Percentiles rank a stretch among this genome's conserved stretches.
Evolutionary conservation across 2,888 invertebrate species (phyloP).

Genomic region (Rhopalosiphum nymphaeae): DNA sequence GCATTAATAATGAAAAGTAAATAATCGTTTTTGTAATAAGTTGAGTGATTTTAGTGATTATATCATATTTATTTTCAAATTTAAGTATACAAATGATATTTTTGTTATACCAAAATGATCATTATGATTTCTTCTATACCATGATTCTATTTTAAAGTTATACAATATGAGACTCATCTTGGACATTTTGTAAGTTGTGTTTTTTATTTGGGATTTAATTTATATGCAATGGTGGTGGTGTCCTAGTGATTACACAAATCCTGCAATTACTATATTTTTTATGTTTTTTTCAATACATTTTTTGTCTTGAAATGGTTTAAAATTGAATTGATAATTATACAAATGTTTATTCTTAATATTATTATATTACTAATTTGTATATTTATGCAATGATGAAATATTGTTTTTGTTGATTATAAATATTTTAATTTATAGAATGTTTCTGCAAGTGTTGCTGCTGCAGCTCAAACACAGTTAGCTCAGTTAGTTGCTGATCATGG

Average conservation of each 20-base stretch:
- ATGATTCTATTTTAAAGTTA: too few relatives aligned
- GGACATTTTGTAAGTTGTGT: too few relatives aligned
- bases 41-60: too few relatives aligned
- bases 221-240: background rate
- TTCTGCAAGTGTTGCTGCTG: slow-evolving; percentile 68
- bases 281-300: background rate
- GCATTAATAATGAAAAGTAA: too few relatives aligned
- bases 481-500: slow-evolving; percentile 69
- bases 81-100: too few relatives aligned
- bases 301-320: background rate
- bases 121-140: too few relatives aligned
- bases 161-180: too few relatives aligned
- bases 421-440: slow-evolving; percentile 66
- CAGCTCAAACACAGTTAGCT: slow-evolving; percentile 69
- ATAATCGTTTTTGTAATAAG: too few relatives aligned
- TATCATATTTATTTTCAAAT: too few relatives aligned
- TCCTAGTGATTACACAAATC: background rate
- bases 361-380: background rate
- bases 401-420: background rate
- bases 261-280: background rate
- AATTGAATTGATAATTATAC: background rate
- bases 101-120: too few relatives aligned
- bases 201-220: too few relatives aligned
- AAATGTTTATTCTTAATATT: background rate
- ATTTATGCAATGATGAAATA: background rate